Percentiles rank a stretch among this genome's conserved stretches.
Evolutionary conservation across 2,113 vertebrate species (phyloP).

Genomic region (Perccottus glenii): DNA sequence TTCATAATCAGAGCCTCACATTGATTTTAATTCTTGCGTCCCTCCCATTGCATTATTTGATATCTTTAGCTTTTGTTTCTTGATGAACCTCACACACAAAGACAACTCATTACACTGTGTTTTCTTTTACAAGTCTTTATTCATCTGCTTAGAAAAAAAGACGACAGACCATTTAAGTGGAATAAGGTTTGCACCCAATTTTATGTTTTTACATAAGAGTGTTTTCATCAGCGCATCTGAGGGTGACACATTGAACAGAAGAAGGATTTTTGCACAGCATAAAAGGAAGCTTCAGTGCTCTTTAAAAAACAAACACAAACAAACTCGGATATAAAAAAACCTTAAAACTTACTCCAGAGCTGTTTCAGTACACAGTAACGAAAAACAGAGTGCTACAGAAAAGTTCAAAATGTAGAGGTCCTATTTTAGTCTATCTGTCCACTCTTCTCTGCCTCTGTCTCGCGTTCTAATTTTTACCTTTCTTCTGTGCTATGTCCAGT

Average conservation of each 20-base stretch:
- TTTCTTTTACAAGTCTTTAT: constrained; percentile 72
- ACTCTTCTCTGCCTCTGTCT: constrained; percentile 20
- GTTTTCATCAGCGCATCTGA: constrained; percentile 67
- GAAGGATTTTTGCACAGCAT: constrained; percentile 63
- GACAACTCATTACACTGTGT: constrained; percentile 30
- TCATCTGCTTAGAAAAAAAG: constrained; percentile 77
- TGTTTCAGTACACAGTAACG: constrained; percentile 48
- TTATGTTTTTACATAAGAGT: constrained; percentile 71
- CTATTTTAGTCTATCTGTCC: constrained; percentile 28
- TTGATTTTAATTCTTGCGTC: constrained; percentile 50
- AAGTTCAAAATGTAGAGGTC: constrained; percentile 52
- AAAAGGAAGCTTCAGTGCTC: constrained; percentile 60
- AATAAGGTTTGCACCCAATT: constrained; percentile 65
- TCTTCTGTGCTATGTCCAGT: constrained; percentile 37
- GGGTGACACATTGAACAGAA: constrained; percentile 58
- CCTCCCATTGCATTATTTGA: constrained; percentile 37
- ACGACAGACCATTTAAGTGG: constrained; percentile 66
- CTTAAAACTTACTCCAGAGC: constrained; percentile 39
- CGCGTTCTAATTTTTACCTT: neutral
- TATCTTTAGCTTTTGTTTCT: constrained; percentile 36
- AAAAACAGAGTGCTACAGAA: constrained; percentile 50
- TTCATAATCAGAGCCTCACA: constrained; percentile 55
- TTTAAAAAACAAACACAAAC: constrained; percentile 47
- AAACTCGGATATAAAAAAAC: constrained; percentile 15
- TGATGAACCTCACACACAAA: constrained; percentile 44